Evolutionary conservation across 2,113 vertebrate genomes (phyloP).

Genomic region (Oncorhynchus kisutch): DNA sequence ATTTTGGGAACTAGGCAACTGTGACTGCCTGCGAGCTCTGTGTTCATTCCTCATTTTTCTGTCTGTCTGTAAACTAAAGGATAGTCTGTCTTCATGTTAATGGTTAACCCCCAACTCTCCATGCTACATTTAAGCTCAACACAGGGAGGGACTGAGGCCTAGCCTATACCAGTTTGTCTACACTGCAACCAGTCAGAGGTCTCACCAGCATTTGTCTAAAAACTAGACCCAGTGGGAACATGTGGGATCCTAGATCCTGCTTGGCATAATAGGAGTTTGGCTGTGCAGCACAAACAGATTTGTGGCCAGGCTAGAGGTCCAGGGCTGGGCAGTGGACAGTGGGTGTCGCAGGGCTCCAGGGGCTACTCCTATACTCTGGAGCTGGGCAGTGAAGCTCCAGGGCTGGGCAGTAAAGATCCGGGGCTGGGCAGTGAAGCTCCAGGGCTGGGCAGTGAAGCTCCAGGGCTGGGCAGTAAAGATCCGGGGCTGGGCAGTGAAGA

Average conservation of each 20-base stretch:
- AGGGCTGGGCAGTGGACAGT: not conserved
- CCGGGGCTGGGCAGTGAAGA: not conserved
- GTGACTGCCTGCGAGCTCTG: constrained; percentile 81
- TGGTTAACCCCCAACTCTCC: constrained; percentile 67
- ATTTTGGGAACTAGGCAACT: constrained; percentile 87
- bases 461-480: not conserved
- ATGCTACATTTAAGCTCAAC: constrained; percentile 34
- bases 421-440: not conserved
- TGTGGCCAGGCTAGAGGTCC: not conserved
- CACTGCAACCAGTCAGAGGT: not conserved
- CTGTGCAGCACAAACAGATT: too few species aligned
- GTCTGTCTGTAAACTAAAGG: constrained; percentile 61
- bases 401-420: too few species aligned
- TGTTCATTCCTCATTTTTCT: constrained; percentile 89
- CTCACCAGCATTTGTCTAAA: not conserved
- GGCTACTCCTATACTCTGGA: too few species aligned
- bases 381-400: too few species aligned
- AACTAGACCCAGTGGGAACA: too few species aligned
- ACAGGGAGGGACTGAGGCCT: not conserved
- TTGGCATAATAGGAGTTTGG: too few species aligned
- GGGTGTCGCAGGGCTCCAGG: too few species aligned
- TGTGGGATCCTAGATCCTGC: too few species aligned
- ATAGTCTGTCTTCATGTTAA: constrained; percentile 67
- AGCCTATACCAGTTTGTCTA: not conserved
- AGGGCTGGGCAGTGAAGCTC: too few species aligned